Evolutionary conservation across 1,140 invertebrate species (phyloP).

Genomic region (Megalonaias nervosa): DNA sequence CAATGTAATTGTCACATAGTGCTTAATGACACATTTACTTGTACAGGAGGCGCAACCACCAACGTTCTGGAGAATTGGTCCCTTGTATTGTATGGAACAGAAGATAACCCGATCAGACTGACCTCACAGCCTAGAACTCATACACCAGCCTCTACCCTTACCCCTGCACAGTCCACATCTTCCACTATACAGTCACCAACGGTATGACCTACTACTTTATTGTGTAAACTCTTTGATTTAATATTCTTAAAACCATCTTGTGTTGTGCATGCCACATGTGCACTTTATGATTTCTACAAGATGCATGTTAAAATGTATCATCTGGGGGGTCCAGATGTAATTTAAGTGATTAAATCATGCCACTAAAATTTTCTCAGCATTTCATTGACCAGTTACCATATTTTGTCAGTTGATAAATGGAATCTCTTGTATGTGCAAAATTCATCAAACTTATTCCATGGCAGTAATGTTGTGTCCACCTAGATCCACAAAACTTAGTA

Average conservation of each 20-base stretch:
- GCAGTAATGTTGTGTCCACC: too few relatives aligned
- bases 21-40: not conserved
- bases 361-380: too few relatives aligned
- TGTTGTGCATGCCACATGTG: not conserved
- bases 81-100: constrained; percentile 30
- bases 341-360: too few relatives aligned
- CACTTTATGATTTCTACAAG: not conserved
- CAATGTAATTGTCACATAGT: not conserved
- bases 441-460: too few relatives aligned
- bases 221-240: not conserved
- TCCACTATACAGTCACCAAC: constrained; percentile 11
- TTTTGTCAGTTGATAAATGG: too few relatives aligned
- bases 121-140: not conserved
- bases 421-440: too few relatives aligned
- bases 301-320: not conserved
- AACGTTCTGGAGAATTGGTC: constrained; percentile 29
- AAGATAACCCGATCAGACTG: constrained; percentile 29
- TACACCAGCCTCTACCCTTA: not conserved
- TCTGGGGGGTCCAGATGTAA: not conserved
- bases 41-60: constrained; percentile 14
- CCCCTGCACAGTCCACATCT: not conserved
- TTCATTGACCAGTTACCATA: too few relatives aligned
- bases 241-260: not conserved
- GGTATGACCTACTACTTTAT: not conserved
- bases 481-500: too few relatives aligned